Percentiles rank a stretch among this genome's conserved stretches.
Conservation (phyloP, 2,797 vertebrate species). For the Sylvilagus floridanus region DNA sequence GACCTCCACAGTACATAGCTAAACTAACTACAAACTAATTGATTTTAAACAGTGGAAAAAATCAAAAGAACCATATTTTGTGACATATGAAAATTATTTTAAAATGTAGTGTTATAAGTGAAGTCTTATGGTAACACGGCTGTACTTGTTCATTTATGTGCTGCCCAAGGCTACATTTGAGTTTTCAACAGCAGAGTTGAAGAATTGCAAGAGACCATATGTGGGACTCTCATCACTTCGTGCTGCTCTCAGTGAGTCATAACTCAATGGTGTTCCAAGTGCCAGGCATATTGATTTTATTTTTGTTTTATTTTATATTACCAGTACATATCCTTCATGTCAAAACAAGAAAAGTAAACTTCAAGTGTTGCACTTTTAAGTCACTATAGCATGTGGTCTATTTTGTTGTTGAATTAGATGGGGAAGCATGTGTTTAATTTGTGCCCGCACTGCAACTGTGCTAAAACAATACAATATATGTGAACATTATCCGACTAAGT, state of each 20-base stretch:
- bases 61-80: background rate
- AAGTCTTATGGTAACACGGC: background rate
- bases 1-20: background rate
- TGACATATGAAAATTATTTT: background rate
- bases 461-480: background rate
- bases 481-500: background rate
- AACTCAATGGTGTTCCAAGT: background rate
- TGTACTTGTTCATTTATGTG: background rate
- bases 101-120: background rate
- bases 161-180: background rate
- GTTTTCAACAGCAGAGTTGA: background rate
- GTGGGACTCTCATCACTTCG: background rate
- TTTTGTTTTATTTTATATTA: background rate
- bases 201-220: background rate
- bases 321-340: background rate
- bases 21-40: background rate
- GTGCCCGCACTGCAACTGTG: background rate
- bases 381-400: background rate
- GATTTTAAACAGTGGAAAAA: background rate
- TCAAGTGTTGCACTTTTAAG: background rate
- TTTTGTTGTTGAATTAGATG: background rate
- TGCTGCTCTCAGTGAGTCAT: background rate
- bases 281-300: background rate
- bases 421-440: background rate
- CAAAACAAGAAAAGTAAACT: constrained; percentile 18